Evolutionary conservation across 2,888 invertebrate species (phyloP).

Genomic region (Cataglyphis albicans): DNA sequence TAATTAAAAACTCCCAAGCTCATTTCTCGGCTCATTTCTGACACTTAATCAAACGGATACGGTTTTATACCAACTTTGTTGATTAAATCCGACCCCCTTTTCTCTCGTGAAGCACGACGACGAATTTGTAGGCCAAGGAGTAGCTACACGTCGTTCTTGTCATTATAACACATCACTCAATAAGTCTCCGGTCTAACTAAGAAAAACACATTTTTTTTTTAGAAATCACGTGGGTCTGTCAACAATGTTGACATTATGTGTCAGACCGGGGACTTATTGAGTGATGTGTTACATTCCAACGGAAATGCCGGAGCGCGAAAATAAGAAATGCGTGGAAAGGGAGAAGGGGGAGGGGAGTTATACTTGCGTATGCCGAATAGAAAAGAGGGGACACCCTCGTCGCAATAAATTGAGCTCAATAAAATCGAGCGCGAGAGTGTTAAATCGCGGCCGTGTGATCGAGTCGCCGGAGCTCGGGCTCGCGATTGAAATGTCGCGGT

Average conservation of each 20-base stretch:
- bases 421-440: neutral
- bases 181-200: no score
- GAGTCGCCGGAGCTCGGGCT: neutral
- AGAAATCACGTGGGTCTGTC: no score
- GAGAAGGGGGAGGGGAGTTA: neutral
- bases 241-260: no score
- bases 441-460: constrained; percentile 6
- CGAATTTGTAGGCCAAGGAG: neutral
- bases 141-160: neutral
- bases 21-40: neutral
- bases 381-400: neutral
- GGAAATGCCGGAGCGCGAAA: neutral
- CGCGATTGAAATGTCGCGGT: neutral
- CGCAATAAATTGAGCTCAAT: constrained; percentile 32
- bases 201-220: no score
- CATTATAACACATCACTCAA: no score
- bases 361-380: neutral
- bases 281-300: neutral
- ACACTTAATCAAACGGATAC: constrained; percentile 30
- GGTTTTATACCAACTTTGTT: constrained; percentile 24
- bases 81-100: constrained; percentile 36
- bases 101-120: neutral
- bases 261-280: no score
- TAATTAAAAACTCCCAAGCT: constrained; percentile 42
- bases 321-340: neutral